Evolutionary conservation across 2,888 invertebrate species (phyloP).

Genomic region (Nephrotoma guestfalica): DNA sequence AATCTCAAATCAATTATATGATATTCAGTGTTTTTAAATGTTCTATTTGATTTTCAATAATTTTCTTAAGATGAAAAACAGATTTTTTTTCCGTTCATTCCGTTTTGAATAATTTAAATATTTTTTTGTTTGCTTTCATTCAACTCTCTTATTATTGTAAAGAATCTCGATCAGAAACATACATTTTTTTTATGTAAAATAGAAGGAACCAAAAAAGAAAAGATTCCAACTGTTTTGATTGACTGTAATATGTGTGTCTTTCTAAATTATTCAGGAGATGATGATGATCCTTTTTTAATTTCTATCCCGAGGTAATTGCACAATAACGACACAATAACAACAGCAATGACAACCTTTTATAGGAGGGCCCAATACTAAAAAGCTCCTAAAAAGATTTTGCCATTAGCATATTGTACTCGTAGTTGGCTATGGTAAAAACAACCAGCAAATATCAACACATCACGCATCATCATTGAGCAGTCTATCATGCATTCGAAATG

Average conservation of each 20-base stretch:
- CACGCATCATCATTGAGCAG: too few relatives aligned
- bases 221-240: background rate
- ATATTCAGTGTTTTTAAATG: background rate
- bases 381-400: too few relatives aligned
- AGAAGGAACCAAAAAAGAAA: background rate
- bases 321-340: background rate
- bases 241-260: background rate
- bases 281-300: background rate
- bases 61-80: background rate
- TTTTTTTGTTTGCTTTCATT: background rate
- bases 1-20: background rate
- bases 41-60: background rate
- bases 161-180: background rate
- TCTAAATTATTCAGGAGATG: background rate
- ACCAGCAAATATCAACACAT: too few relatives aligned
- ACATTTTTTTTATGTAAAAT: background rate
- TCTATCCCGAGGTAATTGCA: background rate
- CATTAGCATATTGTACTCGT: too few relatives aligned
- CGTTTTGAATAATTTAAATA: background rate
- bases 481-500: rapidly evolving
- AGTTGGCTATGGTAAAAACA: too few relatives aligned
- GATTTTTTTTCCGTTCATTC: background rate
- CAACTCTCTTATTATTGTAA: background rate
- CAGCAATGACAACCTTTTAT: too few relatives aligned
- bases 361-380: too few relatives aligned